Evolutionary conservation across 2,888 invertebrate species (phyloP), one percentile per base, ranked within the genome.

Genomic region (Hololepta plana): DNA sequence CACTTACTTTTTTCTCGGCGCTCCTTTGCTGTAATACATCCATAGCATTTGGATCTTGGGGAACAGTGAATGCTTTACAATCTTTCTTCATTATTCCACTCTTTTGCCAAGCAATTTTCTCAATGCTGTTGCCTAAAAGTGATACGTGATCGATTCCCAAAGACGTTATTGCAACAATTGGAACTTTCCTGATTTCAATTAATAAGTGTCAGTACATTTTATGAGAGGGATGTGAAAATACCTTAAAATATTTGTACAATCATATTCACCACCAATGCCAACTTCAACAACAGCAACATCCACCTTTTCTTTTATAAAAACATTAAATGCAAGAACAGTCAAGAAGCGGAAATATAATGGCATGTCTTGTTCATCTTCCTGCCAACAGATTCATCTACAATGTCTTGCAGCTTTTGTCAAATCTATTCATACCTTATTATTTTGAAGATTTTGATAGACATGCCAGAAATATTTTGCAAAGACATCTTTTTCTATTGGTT

Each of bases 251-350:
- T 99, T 99, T 2, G 98, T 99, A 42, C 77, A 79, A 54, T 99
- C 98, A 35, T 74, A 72, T 43, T 79, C 68, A 0, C 98, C 98
- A 0, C 98, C 98, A 38, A 99, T 90, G 15, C 98, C 98, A 15
- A 96, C 96, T 60, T 99, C 98, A 8, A 98, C 51, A 20, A 99
- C 70, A 1, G 84, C 87, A 1, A 91, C 95, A 51, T 96, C 90
- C 6, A 91, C 74, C 36, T 76, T 67, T 51, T 87, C 79, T 12
- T 68, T 63, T 1, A 85, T 43, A 56, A 98, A 98, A 15, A 91
- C 64, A 46, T 87, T 70, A 44, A 87, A 80, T 8, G 90, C 84
- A 62, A 98, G 58, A 29, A 95, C 64, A 0, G 95, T 96, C 9
- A 98, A 59, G 50, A 96, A 96, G 33, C 79, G 73, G 57, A 98